These are phyloP conservation scores for Carcina quercana DNA, from an alignment of 2,888 invertebrate genomes.

Conservation along the genomic window DNA sequence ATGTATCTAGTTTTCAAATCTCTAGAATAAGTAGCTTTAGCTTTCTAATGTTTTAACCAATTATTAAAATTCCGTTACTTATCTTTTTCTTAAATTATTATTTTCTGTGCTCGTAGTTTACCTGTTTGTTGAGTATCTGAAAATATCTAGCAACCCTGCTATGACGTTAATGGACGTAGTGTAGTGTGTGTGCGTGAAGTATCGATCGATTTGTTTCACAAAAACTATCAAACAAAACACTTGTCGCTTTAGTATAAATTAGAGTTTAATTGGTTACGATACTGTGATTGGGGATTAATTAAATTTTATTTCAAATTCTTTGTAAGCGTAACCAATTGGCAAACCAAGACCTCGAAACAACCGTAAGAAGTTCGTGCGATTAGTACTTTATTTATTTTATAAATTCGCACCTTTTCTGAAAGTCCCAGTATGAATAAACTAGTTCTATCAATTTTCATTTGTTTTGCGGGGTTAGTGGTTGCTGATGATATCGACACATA, in stretches of 20 bases:
- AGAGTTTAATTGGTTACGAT: too few relatives aligned
- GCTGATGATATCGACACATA: slow-evolving; percentile 68
- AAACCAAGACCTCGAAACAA: background rate
- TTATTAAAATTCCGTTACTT: too few relatives aligned
- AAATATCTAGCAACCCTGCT: slow-evolving; percentile 26
- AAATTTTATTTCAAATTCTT: slow-evolving; percentile 1
- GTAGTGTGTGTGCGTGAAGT: slow-evolving; percentile 14
- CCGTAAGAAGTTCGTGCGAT: too few relatives aligned
- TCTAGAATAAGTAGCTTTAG: too few relatives aligned
- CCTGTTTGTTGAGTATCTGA: too few relatives aligned
- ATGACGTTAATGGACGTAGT: slow-evolving; percentile 39
- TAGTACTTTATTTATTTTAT: background rate
- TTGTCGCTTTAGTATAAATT: slow-evolving; percentile 29
- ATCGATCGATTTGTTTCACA: slow-evolving; percentile 41
- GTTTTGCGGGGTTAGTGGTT: slow-evolving; percentile 25
- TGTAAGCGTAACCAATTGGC: background rate
- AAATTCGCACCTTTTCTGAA: background rate
- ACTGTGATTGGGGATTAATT: too few relatives aligned
- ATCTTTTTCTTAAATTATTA: too few relatives aligned
- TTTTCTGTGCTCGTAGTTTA: too few relatives aligned
- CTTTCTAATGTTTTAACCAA: too few relatives aligned
- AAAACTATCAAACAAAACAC: slow-evolving; percentile 42
- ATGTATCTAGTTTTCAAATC: too few relatives aligned
- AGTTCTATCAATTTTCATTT: slow-evolving; percentile 24
- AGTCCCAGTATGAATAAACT: slow-evolving; percentile 27